A percentile compares a stretch with the other conserved stretches of the same genome.
phyloP scores from a whole-genome alignment of 2,797 vertebrate species.

The Sebastes oblongus region DNA sequence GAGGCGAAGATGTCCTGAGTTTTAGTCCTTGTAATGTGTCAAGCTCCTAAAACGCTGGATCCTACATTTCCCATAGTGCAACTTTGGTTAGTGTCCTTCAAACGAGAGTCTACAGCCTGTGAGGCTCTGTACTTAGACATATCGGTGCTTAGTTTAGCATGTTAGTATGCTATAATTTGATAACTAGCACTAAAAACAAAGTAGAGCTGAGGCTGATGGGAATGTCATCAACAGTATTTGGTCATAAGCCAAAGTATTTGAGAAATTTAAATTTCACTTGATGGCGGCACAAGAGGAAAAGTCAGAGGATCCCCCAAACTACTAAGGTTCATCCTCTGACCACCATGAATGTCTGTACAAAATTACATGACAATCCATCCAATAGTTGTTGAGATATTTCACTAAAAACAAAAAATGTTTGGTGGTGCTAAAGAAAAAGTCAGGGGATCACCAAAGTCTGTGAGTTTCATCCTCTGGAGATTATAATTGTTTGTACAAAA shows the following conservation, averaged over 20 bases:
- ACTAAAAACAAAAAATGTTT: background rate
- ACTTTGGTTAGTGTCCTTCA: background rate
- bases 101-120: background rate
- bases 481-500: background rate
- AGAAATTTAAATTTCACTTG: background rate
- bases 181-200: fast-evolving
- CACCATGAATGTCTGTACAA: background rate
- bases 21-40: background rate
- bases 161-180: background rate
- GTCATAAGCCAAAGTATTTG: background rate
- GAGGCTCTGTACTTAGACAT: background rate
- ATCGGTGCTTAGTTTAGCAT: background rate
- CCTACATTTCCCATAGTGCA: background rate
- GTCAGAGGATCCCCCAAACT: background rate
- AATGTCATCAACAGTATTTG: background rate
- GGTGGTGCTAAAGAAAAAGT: background rate
- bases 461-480: background rate
- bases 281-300: background rate
- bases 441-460: background rate
- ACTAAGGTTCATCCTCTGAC: too few species aligned
- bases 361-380: background rate
- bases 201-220: background rate
- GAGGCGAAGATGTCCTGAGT: background rate
- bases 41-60: background rate
- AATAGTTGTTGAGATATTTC: background rate